These are phyloP conservation scores for Epicauta chinensis DNA, from an alignment of 1,140 invertebrate species.

Conservation along the genomic window DNA sequence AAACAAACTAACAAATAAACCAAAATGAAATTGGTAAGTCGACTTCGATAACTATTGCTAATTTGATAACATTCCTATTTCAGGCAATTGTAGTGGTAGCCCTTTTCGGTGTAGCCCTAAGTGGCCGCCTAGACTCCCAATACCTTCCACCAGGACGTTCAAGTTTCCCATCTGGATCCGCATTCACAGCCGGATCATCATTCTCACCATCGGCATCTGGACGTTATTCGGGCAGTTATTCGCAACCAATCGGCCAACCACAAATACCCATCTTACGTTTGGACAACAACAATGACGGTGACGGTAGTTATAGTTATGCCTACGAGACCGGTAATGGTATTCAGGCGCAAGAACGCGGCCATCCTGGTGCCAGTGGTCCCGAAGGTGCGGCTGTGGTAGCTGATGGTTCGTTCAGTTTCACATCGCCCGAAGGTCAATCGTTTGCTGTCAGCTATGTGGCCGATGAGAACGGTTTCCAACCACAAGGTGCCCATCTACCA, in stretches of 20 bases:
- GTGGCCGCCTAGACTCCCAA: conserved; percentile 49
- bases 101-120: conserved; percentile 15
- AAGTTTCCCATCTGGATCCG: too few species aligned
- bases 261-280: conserved; percentile 42
- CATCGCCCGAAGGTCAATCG: conserved; percentile 31
- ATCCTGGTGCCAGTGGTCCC: conserved; percentile 43
- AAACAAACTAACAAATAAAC: not conserved
- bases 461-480: conserved; percentile 59
- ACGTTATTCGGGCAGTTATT: conserved; percentile 1
- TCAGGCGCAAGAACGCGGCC: conserved; percentile 48
- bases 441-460: conserved; percentile 44
- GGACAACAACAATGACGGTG: conserved; percentile 7
- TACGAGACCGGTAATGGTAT: conserved; percentile 57
- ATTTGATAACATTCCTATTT: conserved; percentile 1
- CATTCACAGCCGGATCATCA: too few species aligned
- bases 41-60: not conserved
- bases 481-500: conserved; percentile 48
- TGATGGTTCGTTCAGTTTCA: conserved; percentile 32
- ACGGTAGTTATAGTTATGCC: conserved; percentile 46
- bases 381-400: conserved; percentile 16
- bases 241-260: conserved; percentile 9
- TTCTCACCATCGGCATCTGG: not conserved
- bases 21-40: conserved; percentile 25
- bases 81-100: conserved; percentile 6
- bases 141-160: conserved; percentile 50